These are phyloP conservation scores for Nibea coibor DNA, from an alignment of 2,113 vertebrate species.

Conservation along the genomic window DNA sequence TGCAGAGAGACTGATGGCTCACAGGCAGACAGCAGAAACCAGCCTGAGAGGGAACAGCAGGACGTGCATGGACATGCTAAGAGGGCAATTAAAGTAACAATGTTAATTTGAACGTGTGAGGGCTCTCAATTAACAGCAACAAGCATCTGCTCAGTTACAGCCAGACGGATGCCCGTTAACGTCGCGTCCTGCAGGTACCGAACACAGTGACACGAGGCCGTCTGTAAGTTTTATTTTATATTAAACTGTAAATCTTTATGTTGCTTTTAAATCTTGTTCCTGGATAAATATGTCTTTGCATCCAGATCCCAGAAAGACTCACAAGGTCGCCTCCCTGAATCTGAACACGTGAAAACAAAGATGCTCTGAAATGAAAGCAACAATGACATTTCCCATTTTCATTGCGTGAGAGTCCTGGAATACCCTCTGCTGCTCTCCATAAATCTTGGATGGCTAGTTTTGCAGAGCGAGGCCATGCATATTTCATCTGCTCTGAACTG, in stretches of 20 bases:
- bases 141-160: constrained; percentile 10
- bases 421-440: constrained; percentile 41
- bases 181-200: background rate
- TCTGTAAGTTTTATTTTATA: background rate
- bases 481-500: constrained; percentile 59
- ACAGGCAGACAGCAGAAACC: background rate
- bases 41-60: background rate
- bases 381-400: constrained; percentile 10
- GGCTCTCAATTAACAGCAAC: constrained; percentile 3
- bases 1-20: background rate
- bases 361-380: background rate
- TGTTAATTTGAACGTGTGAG: background rate
- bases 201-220: background rate
- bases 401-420: constrained; percentile 5
- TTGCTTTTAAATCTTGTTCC: background rate
- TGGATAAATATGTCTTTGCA: background rate
- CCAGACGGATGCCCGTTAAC: constrained; percentile 5
- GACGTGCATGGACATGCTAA: background rate
- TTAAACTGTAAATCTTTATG: background rate
- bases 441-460: constrained; percentile 59
- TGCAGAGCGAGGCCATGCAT: constrained; percentile 58
- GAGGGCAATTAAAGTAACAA: background rate
- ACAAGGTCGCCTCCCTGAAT: background rate
- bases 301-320: background rate
- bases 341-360: background rate